Base-by-base conservation (phyloP, 1,140 invertebrate genomes). In the Lepidotrigona ventralis region DNA sequence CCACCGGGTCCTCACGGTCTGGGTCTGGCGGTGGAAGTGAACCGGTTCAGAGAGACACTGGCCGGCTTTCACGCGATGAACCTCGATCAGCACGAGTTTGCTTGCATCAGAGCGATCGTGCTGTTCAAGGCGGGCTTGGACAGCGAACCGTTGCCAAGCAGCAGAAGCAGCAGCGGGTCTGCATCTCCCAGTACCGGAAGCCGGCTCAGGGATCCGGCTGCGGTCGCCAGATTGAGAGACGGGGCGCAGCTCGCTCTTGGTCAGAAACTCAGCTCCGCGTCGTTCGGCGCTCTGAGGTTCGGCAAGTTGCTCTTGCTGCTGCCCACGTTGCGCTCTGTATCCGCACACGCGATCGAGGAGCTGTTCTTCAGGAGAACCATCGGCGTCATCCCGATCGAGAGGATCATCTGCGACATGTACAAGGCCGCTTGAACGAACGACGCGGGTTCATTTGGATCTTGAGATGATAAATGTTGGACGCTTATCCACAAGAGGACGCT, bases 301-400 rank as follows among this genome's bases (percentile, higher is more conserved):
- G 97, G 97, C 26, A 97, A 97, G 85, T 92, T 99, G 0, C 93
- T 99, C 23, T 94, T 98, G n/a, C 93, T 98, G 4, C 92, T 99
- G 6, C 96, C 97, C 0, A 93, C 95, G 5, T 94, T 99, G 15
- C 95, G 96, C 79, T 95, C 95, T 23, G 95, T 99, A 0, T 95
- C 96, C 1, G 92, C 95, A 0, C 93, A 94, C 21, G 97, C 97
- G 2, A 98, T 99, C 71, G 98, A 98, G 89, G 97, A 98, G 89
- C 92, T 99, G 0, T 99, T 99, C 95, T 99, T 99, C 94, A 95
- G 96, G 70, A 96, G 97, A 85, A 98, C 98, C 11, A 98, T 99
- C 74, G 98, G 98, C 1, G 94, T 96, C 39, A 98, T 98, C 70
- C 97, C 98, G 21, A 98, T 99, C 58, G 97, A 98, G 83, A 96